Percentiles rank a stretch among this genome's conserved stretches.
phyloP scores from a whole-genome alignment of 2,888 invertebrate genomes.

The Flexamia atlantica region DNA sequence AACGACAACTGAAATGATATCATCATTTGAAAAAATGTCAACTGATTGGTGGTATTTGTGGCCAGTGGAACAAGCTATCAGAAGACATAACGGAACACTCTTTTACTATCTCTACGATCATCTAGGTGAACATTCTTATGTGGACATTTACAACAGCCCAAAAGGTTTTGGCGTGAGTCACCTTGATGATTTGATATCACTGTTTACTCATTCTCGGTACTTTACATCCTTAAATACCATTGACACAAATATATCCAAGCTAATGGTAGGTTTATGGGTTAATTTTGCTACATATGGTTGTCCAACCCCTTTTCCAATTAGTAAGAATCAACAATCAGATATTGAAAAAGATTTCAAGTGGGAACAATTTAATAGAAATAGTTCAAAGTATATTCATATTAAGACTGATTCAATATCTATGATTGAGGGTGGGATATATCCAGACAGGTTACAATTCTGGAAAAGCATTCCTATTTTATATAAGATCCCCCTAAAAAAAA shows the following conservation, averaged over 20 bases:
- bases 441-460: slow-evolving; percentile 28
- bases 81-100: background rate
- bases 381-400: slow-evolving; percentile 19
- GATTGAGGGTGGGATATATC: background rate
- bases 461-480: too few relatives aligned
- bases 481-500: too few relatives aligned
- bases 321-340: background rate
- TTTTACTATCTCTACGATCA: slow-evolving; percentile 38
- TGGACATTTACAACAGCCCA: slow-evolving; percentile 16
- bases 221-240: slow-evolving; percentile 1
- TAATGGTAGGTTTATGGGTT: slow-evolving; percentile 42
- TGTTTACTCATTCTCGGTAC: background rate
- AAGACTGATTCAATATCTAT: slow-evolving; percentile 16
- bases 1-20: background rate
- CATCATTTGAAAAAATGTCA: slow-evolving; percentile 6
- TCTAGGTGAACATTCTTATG: slow-evolving; percentile 11
- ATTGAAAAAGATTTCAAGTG: background rate
- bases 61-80: slow-evolving; percentile 2
- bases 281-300: slow-evolving; percentile 33
- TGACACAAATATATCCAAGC: slow-evolving; percentile 24
- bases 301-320: slow-evolving; percentile 32
- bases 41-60: slow-evolving; percentile 45
- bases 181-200: slow-evolving; percentile 32
- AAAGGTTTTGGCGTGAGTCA: slow-evolving; percentile 27
- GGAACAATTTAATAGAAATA: background rate